phyloP scores from a whole-genome alignment of 2,888 invertebrate species.

The Platycheirus rosarum region DNA sequence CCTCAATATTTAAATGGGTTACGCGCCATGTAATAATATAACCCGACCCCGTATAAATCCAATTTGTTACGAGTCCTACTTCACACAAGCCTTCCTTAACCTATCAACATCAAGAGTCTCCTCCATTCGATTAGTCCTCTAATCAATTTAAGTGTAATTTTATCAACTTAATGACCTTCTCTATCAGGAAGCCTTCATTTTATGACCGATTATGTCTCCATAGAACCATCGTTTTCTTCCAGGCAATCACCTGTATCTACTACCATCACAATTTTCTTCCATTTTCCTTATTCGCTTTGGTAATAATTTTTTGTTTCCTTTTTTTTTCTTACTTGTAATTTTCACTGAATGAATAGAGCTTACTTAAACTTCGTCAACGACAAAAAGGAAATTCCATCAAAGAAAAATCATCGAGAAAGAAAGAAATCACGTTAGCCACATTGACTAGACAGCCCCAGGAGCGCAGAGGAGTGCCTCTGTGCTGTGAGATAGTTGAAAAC shows the following conservation, averaged over 20 bases:
- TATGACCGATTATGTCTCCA: slow-evolving; percentile 31
- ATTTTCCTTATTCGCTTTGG: slow-evolving; percentile 11
- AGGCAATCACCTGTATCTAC: slow-evolving; percentile 45
- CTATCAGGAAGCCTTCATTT: slow-evolving; percentile 16
- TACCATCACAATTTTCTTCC: slow-evolving; percentile 12
- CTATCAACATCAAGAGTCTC: slow-evolving; percentile 1
- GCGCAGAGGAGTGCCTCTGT: neutral
- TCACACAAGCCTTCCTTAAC: too few species aligned
- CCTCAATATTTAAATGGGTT: too few species aligned
- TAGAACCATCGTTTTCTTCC: slow-evolving; percentile 26
- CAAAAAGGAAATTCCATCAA: slow-evolving; percentile 52
- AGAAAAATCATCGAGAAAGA: slow-evolving; percentile 45
- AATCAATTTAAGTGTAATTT: slow-evolving; percentile 22
- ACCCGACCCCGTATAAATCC: too few species aligned
- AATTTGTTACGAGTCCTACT: too few species aligned
- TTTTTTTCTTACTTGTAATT: neutral
- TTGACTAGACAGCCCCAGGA: neutral
- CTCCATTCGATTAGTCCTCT: slow-evolving; percentile 13
- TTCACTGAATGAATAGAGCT: slow-evolving; percentile 43
- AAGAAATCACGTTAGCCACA: slow-evolving; percentile 4
- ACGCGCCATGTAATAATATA: too few species aligned
- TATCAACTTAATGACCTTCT: slow-evolving; percentile 18
- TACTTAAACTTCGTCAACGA: slow-evolving; percentile 42
- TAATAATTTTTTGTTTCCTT: neutral
- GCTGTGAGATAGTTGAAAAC: slow-evolving; percentile 5